Conservation (phyloP, 1,140 invertebrate species). For the Zophobas atratus region DNA sequence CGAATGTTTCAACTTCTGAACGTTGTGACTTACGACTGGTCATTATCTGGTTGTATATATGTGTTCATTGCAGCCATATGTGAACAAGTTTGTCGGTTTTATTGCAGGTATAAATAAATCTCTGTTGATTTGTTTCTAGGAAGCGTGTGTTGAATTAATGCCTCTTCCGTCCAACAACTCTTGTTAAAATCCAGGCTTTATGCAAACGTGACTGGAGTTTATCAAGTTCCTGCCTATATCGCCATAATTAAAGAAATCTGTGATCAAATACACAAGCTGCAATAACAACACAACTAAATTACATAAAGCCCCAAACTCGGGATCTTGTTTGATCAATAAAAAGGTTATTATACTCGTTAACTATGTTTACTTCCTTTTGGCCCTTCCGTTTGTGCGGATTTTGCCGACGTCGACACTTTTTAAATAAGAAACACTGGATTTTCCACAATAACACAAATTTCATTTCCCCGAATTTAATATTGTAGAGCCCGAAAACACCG, state of each 20-base stretch:
- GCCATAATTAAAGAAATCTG: constrained; percentile 35
- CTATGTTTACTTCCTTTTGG: constrained; percentile 35
- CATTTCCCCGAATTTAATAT: constrained; percentile 24
- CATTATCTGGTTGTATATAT: too few species aligned
- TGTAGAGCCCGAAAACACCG: not conserved
- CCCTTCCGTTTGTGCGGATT: constrained; percentile 30
- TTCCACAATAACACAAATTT: constrained; percentile 37
- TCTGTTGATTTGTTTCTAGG: constrained; percentile 41
- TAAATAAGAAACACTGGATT: constrained; percentile 34
- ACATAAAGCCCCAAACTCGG: constrained; percentile 18
- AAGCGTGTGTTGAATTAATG: constrained; percentile 45
- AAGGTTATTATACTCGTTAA: constrained; percentile 39
- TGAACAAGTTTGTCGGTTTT: too few species aligned
- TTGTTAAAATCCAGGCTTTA: constrained; percentile 39
- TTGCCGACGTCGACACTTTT: constrained; percentile 24
- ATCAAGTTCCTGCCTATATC: constrained; percentile 34
- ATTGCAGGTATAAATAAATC: constrained; percentile 11
- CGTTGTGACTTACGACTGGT: too few species aligned
- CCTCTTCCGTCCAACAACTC: constrained; percentile 16
- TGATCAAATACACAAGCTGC: constrained; percentile 13
- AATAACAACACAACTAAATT: constrained; percentile 13
- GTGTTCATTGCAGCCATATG: too few species aligned
- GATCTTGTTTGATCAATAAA: constrained; percentile 30
- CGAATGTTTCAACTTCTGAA: too few species aligned
- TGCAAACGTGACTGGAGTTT: constrained; percentile 43